Evolutionary conservation across 1,140 invertebrate genomes (phyloP), one percentile per base, ranked within the genome.

Genomic region (Lethrus apterus): DNA sequence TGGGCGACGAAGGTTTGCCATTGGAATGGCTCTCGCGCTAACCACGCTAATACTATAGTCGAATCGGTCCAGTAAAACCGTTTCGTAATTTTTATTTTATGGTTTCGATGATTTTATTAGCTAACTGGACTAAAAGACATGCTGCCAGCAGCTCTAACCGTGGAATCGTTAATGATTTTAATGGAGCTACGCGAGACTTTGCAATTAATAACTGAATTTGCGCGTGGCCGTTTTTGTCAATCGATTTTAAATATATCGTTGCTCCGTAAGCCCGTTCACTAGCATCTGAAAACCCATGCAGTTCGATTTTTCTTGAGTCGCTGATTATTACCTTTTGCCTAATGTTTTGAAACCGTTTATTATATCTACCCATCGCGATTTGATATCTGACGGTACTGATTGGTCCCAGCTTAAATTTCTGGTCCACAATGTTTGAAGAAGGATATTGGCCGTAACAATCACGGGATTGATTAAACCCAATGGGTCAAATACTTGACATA

Each of bases 201-300:
- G 43, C 21, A 13, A 15, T 33, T 5, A 44, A 2, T n/a, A 44
- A 11, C 7, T 18, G 20, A 34, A 4, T 2, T 7, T 8, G 14
- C 11, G 17, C 40, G 8, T 2, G n/a, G n/a, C n/a, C 19, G 30
- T 42, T 18, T 3, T 34, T 14, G 20, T 34, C 5, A 14, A 34
- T 21, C 10, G 19, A 11, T 10, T 31, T 18, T 3, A 44, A 5
- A 34, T 44, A 44, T 24, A 44, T 14, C 19, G 15, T 19, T 2
- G 3, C 2, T 15, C 43, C 43, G 23, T n/a, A 44, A 2, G 30
- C 43, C 9, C 11, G 3, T 18, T 8, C 5, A 42, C 14, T 19
- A 3, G 61, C 51, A 46, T 62, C 60, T 26, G 50, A 44, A 49
- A 57, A 67, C 5, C 65, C 64, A 51, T 61, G 55, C 26, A 66